Base-by-base conservation (phyloP, 2,797 vertebrate species). In the Squalus acanthias region DNA sequence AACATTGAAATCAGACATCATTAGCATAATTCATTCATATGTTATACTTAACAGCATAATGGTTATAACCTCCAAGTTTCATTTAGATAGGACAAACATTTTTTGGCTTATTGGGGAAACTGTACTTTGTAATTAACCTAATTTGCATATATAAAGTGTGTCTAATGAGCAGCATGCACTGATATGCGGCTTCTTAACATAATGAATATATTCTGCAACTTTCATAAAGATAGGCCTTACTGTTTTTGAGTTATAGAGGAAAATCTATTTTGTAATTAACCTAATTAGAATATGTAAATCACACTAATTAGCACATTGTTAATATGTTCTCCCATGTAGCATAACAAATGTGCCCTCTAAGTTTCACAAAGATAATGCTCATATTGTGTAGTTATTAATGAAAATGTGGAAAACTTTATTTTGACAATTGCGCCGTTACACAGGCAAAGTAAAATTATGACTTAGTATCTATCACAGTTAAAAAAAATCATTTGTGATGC, bases 221-320 rank as follows among this genome's bases (percentile, higher is more conserved):
- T 95, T 95, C 70, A 95, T 76, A 69, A 53, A 60, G 94, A 95
- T 95, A 95, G 94, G 70, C 94, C 94, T 95, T 95, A 53, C 94
- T 95, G 94, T 95, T 95, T 74, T 76, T 95, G 94, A 95, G 94
- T 76, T 95, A 95, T 95, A 95, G 94, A 74, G 70, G 94, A 74
- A 93, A 95, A 95, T 95, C 94, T 95, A 95, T 95, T 95, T 95
- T 95, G 94, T 95, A 95, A 95, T 95, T 95, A 95, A 95, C 94
- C 94, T 95, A 95, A 95, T 95, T 95, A 95, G 94, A 95, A 95
- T 95, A 95, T 95, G 94, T 76, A 95, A 95, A 95, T 95, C 15
- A 76, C 24, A 57, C 94, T 95, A 95, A 95, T 95, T 95, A 95
- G 70, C 70, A 76, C 94, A 95, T 95, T 95, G 94, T 95, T 95